Evolutionary conservation across 1,140 invertebrate species (phyloP).

Genomic region (Drosophila mayri): DNA sequence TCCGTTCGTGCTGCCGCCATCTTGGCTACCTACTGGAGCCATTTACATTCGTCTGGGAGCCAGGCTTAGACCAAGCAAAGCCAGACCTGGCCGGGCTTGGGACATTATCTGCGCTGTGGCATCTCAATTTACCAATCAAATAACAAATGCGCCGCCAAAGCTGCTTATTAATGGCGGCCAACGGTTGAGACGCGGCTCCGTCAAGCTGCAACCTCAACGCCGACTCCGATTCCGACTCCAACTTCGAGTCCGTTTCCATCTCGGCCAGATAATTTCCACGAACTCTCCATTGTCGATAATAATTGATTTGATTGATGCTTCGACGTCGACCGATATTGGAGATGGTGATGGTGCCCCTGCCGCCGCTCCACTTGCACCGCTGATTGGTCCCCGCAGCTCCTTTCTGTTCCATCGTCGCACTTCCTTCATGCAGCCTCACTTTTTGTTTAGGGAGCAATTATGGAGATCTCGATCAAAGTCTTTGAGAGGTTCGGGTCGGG

Average conservation of each 20-base stretch:
- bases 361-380: conserved; percentile 40
- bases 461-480: conserved; percentile 29
- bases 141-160: conserved; percentile 80
- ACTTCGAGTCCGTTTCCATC: conserved; percentile 26
- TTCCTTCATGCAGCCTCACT: conserved; percentile 9
- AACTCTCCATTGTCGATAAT: conserved; percentile 80
- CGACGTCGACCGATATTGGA: conserved; percentile 57
- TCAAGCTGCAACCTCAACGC: conserved; percentile 22
- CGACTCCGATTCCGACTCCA: background rate
- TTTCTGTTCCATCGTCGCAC: conserved; percentile 6
- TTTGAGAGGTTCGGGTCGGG: conserved; percentile 16
- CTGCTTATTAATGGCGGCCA: conserved; percentile 82
- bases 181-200: conserved; percentile 49
- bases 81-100: background rate
- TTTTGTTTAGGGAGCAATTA: conserved; percentile 47
- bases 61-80: background rate
- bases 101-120: conserved; percentile 64
- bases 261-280: conserved; percentile 68
- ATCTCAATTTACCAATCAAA: conserved; percentile 84
- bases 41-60: conserved; percentile 67
- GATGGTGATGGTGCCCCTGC: conserved; percentile 17
- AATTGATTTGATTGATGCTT: conserved; percentile 84
- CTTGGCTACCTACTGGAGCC: conserved; percentile 77
- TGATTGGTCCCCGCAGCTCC: conserved; percentile 60
- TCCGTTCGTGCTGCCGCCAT: conserved; percentile 65